Evolutionary conservation across 2,797 vertebrate genomes (phyloP).

Genomic region (Anguilla obscura): DNA sequence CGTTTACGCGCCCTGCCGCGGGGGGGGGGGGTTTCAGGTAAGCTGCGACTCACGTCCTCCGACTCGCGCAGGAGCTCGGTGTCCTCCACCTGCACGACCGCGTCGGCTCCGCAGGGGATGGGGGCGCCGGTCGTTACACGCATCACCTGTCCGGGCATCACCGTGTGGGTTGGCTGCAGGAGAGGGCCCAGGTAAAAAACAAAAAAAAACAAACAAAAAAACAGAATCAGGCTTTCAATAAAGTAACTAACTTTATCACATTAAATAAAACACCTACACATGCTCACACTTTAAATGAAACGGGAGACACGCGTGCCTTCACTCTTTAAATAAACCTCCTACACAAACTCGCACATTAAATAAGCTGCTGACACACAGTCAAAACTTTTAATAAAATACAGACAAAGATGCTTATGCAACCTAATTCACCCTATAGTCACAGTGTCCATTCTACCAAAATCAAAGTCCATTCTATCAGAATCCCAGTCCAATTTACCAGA

Average conservation of each 20-base stretch:
- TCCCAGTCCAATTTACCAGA: not conserved
- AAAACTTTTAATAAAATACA: not conserved
- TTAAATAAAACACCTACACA: not conserved
- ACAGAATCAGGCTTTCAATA: slow-evolving; percentile 19
- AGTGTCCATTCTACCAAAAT: not conserved
- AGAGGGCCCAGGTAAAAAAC: not conserved
- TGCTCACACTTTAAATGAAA: not conserved
- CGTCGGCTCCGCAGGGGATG: slow-evolving; percentile 96
- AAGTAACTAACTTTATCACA: not conserved
- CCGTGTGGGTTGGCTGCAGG: slow-evolving; percentile 90
- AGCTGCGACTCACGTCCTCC: slow-evolving; percentile 83
- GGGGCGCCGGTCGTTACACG: slow-evolving; percentile 96
- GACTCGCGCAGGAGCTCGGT: slow-evolving; percentile 97
- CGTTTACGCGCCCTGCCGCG: not conserved
- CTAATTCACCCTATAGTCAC: not conserved
- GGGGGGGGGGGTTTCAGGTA: not conserved
- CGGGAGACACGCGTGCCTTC: not conserved
- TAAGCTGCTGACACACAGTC: not conserved
- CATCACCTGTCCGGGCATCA: slow-evolving; percentile 99
- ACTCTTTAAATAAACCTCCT: not conserved
- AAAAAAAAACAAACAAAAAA: slow-evolving; percentile 26
- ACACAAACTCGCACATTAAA: not conserved
- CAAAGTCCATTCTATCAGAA: not conserved
- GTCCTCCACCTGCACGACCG: slow-evolving; percentile 97
- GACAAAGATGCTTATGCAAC: not conserved